These are phyloP conservation scores for Lordiphosa clarofinis DNA, from an alignment of 1,140 invertebrate species.

Conservation along the genomic window DNA sequence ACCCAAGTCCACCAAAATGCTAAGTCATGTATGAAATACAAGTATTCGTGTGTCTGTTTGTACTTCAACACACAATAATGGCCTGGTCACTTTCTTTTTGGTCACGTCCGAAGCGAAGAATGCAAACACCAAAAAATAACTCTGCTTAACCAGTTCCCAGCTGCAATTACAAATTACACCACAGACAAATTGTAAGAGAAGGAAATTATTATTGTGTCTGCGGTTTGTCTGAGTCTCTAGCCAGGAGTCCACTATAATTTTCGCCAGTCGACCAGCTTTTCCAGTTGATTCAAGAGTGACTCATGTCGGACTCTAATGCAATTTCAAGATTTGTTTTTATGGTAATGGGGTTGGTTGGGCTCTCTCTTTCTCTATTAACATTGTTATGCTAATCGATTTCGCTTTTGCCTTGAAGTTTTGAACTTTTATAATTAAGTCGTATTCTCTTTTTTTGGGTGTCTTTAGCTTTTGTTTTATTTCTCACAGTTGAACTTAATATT, in stretches of 20 bases:
- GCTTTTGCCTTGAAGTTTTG: constrained; percentile 40
- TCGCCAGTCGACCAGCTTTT: constrained; percentile 6
- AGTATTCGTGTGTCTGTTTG: constrained; percentile 1
- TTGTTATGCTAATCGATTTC: constrained; percentile 55
- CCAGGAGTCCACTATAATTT: constrained; percentile 6
- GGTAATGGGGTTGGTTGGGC: constrained; percentile 42
- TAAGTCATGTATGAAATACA: constrained; percentile 23
- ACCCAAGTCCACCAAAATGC: constrained; percentile 28
- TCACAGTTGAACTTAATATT: constrained; percentile 18
- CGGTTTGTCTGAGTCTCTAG: constrained; percentile 44
- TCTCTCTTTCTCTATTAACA: constrained; percentile 54
- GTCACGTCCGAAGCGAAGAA: constrained; percentile 24
- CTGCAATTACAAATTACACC: constrained; percentile 38
- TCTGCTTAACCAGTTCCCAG: constrained; percentile 9
- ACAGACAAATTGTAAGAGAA: too few relatives aligned
- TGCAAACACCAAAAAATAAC: constrained; percentile 20
- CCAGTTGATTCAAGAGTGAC: constrained; percentile 1
- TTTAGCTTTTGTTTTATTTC: constrained; percentile 31
- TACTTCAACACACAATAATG: constrained; percentile 20
- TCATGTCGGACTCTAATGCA: constrained; percentile 6
- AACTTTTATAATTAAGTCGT: constrained; percentile 37
- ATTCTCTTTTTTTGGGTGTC: constrained; percentile 18
- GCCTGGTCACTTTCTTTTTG: constrained; percentile 45
- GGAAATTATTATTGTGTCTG: constrained; percentile 67
- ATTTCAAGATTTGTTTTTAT: constrained; percentile 22